Conservation (phyloP, 2,113 vertebrate species). For the Neopipo cinnamomea region DNA sequence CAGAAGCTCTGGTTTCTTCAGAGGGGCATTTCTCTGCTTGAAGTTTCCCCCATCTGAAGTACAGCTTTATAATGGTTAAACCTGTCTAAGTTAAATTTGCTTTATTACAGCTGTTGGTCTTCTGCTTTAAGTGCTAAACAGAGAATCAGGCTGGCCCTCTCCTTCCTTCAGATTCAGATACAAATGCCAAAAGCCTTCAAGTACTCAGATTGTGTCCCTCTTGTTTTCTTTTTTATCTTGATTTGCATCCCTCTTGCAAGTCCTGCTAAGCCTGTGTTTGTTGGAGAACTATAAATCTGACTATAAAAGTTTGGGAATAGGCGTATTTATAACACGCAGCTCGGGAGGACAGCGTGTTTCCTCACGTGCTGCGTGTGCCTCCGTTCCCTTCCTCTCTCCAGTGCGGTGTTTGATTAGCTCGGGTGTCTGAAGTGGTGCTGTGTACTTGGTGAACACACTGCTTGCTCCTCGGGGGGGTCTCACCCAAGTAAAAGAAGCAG, state of each 20-base stretch:
- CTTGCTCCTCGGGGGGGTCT: background rate
- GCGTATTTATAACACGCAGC: background rate
- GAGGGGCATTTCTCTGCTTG: background rate
- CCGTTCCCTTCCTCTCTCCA: background rate
- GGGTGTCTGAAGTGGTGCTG: background rate
- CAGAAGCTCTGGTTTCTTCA: background rate
- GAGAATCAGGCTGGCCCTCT: background rate
- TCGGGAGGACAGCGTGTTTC: background rate
- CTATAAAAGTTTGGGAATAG: background rate
- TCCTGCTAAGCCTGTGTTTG: background rate
- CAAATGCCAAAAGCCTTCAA: background rate
- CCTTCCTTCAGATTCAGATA: background rate
- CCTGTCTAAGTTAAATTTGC: background rate
- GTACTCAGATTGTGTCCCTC: background rate
- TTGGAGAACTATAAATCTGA: background rate
- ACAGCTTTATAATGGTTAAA: background rate
- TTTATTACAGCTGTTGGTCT: background rate
- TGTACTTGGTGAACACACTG: background rate
- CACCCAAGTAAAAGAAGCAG: background rate
- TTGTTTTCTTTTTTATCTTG: background rate
- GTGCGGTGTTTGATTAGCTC: background rate
- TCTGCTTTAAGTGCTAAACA: background rate
- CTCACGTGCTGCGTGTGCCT: accelerated
- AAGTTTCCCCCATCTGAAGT: background rate
- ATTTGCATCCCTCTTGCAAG: background rate